Evolutionary conservation across 2,888 invertebrate genomes (phyloP), one percentile per base, ranked within the genome.

Genomic region (Aporophyla lueneburgensis): DNA sequence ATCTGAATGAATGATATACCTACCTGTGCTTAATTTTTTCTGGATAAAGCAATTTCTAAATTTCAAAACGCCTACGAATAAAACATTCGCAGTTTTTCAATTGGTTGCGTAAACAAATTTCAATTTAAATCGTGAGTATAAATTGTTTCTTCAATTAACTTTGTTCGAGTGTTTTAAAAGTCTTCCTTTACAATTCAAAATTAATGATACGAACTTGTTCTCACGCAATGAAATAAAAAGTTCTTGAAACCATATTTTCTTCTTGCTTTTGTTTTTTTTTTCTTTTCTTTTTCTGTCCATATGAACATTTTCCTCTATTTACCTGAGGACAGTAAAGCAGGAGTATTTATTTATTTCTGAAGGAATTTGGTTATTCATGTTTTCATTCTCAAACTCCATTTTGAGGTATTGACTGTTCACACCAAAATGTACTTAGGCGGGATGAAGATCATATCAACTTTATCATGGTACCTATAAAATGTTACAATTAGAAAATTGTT

Each of bases 191-290:
- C 12, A 65, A 46, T 63, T 65, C 14, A 10, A 49, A 74, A 68
- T 53, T 54, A 74, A 59, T 33, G 21, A 9, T 54, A 24, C 5
- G 24, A 62, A 59, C 6, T 65, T n/a, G 14, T 21, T 9, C 10
- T 46, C 21, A 27, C 14, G 14, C 3, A 62, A 69, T 71, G 5
- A 14, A 59, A 19, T 19, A 19, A 66, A 76, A 66, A 40, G 56
- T 81, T 63, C 0, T 3, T 56, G 82, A 65, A 82, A 49, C 82
- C 80, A 66, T 62, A 66, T n/a, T 61, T n/a, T 53, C 58, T 58
- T 40, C 21, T n/a, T 56, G 24, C 40, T 51, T 59, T 24, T 56
- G 2, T 14, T 5, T 12, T 24, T 24, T 0, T 14, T 56, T 56
- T 14, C 14, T 5, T 24, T 16, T 27, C 24, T 7, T 27, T 24